Conservation (phyloP, 2,888 invertebrate genomes). For the Xestia rhomboidea region DNA sequence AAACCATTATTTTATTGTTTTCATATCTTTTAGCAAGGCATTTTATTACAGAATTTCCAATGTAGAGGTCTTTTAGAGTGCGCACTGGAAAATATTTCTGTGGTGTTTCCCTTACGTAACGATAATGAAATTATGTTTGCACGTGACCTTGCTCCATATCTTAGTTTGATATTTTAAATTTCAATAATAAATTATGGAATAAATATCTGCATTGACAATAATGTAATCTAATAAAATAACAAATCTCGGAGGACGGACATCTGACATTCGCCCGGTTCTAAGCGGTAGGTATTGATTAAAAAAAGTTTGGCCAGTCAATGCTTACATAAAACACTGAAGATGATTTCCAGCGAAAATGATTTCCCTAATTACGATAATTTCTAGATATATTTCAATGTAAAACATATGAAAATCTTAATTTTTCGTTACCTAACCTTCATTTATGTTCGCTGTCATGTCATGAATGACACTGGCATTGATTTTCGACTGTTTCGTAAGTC, state of each 20-base stretch:
- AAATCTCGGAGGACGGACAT: conserved; percentile 44
- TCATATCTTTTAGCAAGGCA: neutral
- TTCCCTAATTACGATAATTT: neutral
- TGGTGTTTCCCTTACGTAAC: conserved; percentile 86
- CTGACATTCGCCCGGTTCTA: conserved; percentile 39
- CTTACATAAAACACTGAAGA: conserved; percentile 10
- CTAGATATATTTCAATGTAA: neutral
- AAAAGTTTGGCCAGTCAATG: conserved; percentile 14
- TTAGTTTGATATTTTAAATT: conserved; percentile 56
- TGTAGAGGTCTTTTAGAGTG: neutral
- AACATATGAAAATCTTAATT: conserved; percentile 60
- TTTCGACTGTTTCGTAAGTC: conserved; percentile 65
- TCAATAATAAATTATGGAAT: conserved; percentile 14
- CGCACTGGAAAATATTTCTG: conserved; percentile 39
- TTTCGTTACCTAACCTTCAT: conserved; percentile 73
- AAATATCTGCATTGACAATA: conserved; percentile 11
- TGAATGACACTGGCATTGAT: conserved; percentile 76
- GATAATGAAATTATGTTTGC: conserved; percentile 85
- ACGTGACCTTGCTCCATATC: conserved; percentile 88
- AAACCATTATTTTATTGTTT: conserved; percentile 25
- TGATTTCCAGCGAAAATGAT: neutral
- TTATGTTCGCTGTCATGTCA: conserved; percentile 56
- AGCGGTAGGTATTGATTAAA: conserved; percentile 59
- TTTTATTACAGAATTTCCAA: conserved; percentile 28
- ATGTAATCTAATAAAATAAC: neutral